These are phyloP conservation scores for Helobdella robusta DNA, from an alignment of 2,888 invertebrate genomes.

Conservation along the genomic window DNA sequence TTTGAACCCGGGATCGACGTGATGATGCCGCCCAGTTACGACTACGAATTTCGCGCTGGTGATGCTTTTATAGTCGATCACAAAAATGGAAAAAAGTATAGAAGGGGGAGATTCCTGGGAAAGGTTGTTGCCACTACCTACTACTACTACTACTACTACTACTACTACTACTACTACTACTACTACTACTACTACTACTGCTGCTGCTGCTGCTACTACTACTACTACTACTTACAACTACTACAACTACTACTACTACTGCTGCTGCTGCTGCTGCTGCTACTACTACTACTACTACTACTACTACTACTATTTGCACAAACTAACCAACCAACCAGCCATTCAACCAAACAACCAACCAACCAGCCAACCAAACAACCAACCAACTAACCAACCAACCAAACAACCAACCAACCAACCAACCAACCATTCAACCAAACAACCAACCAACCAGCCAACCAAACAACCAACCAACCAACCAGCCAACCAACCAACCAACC, in stretches of 20 bases:
- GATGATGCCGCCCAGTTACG: not conserved
- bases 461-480: too few relatives aligned
- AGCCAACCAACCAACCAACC: too few relatives aligned
- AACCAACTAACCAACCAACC: too few relatives aligned
- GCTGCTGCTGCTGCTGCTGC: not conserved
- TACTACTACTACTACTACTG: constrained; percentile 1
- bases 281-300: constrained; percentile 13
- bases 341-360: too few relatives aligned
- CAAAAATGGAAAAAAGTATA: constrained; percentile 19
- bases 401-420: too few relatives aligned
- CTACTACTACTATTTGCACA: not conserved
- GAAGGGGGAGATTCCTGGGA: constrained; percentile 25
- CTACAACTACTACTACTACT: constrained; percentile 1
- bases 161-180: not conserved
- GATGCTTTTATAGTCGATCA: constrained; percentile 16
- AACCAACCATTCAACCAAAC: too few relatives aligned
- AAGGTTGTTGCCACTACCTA: constrained; percentile 24
- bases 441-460: too few relatives aligned
- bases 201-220: too few relatives aligned
- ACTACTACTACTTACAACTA: not conserved
- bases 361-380: too few relatives aligned
- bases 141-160: too few relatives aligned
- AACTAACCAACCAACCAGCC: too few relatives aligned
- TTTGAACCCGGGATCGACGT: not conserved
- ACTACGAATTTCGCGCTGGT: too few relatives aligned